Base-by-base conservation (phyloP, 2,113 vertebrate genomes). In the Equus przewalskii region DNA sequence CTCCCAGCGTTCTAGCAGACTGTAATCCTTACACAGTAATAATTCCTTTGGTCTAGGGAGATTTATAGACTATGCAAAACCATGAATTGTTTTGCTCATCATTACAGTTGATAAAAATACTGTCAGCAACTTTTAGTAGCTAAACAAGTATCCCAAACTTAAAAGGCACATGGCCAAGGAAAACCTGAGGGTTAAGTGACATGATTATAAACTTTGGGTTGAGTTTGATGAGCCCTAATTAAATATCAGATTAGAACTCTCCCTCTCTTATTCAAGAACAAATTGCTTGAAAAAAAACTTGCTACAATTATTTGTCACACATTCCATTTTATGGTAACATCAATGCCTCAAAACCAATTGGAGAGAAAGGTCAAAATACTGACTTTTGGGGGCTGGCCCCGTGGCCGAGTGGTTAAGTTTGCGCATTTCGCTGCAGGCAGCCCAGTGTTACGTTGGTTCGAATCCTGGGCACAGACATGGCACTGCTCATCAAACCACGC, bases 31-130 rank as follows among this genome's bases (percentile, higher is more conserved):
- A 21, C 4, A 62, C 14, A 79, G 10, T 24, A 79, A 85, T 30
- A 73, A 69, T 60, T 75, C 3, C 36, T 93, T 90, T 92, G 41
- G 10, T 22, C 30, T 67, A 33, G 14, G 30, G 28, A 85, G 54
- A 89, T 92, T 80, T 92, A 84, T 1, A 72, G 84, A 65, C 21
- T 90, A 46, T 62, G 81, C 7, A 88, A 94, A 94, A 67, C 16
- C n/a, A 44, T 19, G 10, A 41, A 36, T 76, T 65, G 54, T 76
- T 83, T 70, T 84, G n/a, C 22, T 97, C 19, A 26, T 84, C 3
- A 3, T 78, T 88, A 92, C 0, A 69, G 1, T 24, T 87, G 51
- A 51, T 86, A 75, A 89, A 95, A 94, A 64, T 41, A 82, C 7
- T 22, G 1, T 54, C 16, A 86, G 11, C 12, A 76, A 78, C 16